phyloP scores from a whole-genome alignment of 2,797 vertebrate species.

The Cygnus olor region DNA sequence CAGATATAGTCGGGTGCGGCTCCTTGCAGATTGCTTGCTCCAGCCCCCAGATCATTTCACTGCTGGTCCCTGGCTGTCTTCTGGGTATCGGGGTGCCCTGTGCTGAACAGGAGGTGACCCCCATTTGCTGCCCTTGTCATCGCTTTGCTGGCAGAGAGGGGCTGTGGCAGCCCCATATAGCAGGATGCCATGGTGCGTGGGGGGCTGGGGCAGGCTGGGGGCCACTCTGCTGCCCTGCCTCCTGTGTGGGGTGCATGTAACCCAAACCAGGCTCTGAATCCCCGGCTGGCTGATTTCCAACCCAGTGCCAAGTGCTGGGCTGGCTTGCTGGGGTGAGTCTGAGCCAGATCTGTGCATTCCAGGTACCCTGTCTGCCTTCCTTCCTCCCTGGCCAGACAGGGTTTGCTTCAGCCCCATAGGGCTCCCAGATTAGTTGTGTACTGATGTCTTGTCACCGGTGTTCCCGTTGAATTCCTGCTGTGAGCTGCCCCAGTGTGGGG shows the following conservation, averaged over 20 bases:
- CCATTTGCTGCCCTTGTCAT: background rate
- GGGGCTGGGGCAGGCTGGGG: background rate
- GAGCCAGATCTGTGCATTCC: conserved; percentile 38
- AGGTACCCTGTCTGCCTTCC: conserved; percentile 24
- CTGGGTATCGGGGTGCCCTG: background rate
- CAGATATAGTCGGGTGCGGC: conserved; percentile 17
- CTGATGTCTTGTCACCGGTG: background rate
- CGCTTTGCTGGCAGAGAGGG: background rate
- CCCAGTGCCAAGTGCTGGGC: background rate
- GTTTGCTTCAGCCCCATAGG: rapidly evolving
- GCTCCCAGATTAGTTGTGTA: background rate
- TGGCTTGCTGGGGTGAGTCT: background rate
- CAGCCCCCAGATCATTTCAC: background rate
- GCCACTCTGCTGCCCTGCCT: background rate
- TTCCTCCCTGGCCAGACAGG: background rate
- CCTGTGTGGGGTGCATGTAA: background rate
- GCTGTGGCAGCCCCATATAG: background rate
- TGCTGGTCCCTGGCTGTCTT: background rate
- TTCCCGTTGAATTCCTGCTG: background rate
- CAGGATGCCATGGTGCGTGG: too few relatives aligned
- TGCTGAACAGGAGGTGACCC: background rate
- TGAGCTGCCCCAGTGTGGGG: rapidly evolving
- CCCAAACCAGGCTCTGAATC: rapidly evolving
- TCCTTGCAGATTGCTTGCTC: background rate
- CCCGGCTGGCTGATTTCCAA: rapidly evolving